Evolutionary conservation across 2,888 invertebrate genomes (phyloP).

Genomic region (Phaonia tiefii): DNA sequence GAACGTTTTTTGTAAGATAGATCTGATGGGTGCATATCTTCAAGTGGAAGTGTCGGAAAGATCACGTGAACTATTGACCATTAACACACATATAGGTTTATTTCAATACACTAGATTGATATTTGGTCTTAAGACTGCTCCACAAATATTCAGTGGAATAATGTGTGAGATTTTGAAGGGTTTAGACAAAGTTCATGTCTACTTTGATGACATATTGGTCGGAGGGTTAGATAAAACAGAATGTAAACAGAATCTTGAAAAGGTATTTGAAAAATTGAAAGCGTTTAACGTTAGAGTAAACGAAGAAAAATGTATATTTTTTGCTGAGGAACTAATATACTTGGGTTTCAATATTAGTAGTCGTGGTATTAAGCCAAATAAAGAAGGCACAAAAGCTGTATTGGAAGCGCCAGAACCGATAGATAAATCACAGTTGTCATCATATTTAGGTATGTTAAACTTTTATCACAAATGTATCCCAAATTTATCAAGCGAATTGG

Average conservation of each 20-base stretch:
- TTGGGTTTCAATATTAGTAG: conserved; percentile 27
- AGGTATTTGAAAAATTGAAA: background rate
- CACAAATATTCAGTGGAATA: conserved; percentile 27
- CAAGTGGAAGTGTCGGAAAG: conserved; percentile 45
- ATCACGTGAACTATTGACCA: conserved; percentile 43
- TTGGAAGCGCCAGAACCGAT: conserved; percentile 28
- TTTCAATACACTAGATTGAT: conserved; percentile 50
- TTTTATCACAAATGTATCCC: conserved; percentile 30
- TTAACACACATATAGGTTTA: conserved; percentile 54
- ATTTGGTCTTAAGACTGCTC: conserved; percentile 39
- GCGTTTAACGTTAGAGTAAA: conserved; percentile 19
- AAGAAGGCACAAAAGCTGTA: conserved; percentile 16
- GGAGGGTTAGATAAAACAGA: conserved; percentile 34
- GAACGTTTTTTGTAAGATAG: conserved; percentile 49
- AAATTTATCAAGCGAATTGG: conserved; percentile 52
- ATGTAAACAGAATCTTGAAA: conserved; percentile 3
- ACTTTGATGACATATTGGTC: conserved; percentile 46
- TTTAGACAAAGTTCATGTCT: conserved; percentile 38
- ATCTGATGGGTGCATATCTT: conserved; percentile 49
- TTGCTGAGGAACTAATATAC: conserved; percentile 7
- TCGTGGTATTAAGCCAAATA: conserved; percentile 7
- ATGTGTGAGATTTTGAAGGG: conserved; percentile 31
- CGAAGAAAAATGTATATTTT: conserved; percentile 29
- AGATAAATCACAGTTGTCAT: conserved; percentile 34
- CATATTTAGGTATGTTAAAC: conserved; percentile 44